Percentiles rank a stretch among this genome's conserved stretches.
These are phyloP conservation scores for Capitella teleta DNA, from an alignment of 1,140 invertebrate species.

Conservation along the genomic window DNA sequence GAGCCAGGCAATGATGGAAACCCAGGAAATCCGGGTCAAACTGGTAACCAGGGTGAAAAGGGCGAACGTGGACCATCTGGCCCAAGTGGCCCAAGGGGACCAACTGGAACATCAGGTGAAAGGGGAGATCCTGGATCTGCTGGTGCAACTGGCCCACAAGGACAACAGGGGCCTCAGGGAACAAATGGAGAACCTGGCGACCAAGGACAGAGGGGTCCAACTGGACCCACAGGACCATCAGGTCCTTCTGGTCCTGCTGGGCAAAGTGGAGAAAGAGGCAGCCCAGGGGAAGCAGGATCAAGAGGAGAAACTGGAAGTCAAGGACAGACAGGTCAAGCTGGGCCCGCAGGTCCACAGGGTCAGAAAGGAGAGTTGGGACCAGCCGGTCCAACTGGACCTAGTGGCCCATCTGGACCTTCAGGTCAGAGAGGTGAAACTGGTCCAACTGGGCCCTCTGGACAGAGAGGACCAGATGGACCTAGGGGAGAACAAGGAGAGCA, in stretches of 20 bases:
- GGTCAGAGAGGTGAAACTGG: not conserved
- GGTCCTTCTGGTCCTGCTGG: not conserved
- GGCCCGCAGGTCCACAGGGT: not conserved
- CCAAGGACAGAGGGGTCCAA: not conserved
- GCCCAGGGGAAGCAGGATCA: not conserved
- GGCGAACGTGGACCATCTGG: constrained; percentile 9
- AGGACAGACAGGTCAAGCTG: not conserved
- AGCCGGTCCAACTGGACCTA: not conserved
- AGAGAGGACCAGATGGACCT: constrained; percentile 1
- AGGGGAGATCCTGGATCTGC: not conserved
- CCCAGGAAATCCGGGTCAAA: constrained; percentile 1
- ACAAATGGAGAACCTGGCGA: not conserved
- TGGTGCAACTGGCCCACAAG: constrained; percentile 1
- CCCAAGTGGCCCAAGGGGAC: not conserved
- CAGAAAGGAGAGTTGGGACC: not conserved
- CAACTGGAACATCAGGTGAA: not conserved
- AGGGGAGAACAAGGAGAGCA: constrained; percentile 9
- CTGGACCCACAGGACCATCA: not conserved
- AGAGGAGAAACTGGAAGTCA: not conserved
- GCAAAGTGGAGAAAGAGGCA: constrained; percentile 5
- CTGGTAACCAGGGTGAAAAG: constrained; percentile 5
- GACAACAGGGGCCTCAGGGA: not conserved
- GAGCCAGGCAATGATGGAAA: not conserved
- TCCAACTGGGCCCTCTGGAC: not conserved
- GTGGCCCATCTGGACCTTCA: not conserved